Evolutionary conservation across 2,888 invertebrate species (phyloP).

Genomic region (Hirudinaria manillensis): DNA sequence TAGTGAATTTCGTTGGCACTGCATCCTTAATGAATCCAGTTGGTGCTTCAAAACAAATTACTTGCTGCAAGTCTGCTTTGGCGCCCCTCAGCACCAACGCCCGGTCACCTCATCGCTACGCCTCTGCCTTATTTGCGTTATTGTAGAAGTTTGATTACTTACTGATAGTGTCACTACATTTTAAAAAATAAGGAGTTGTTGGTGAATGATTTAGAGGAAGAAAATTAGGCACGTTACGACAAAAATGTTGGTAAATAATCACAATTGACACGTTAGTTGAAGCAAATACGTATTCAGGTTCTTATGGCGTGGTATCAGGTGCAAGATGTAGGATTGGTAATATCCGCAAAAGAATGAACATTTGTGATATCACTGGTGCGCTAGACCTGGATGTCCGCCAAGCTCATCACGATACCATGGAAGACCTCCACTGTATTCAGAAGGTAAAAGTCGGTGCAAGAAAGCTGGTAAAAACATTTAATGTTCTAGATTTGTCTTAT

Average conservation of each 20-base stretch:
- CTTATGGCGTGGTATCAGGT: conserved; percentile 7
- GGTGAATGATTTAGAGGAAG: no score
- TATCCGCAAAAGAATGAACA: conserved; percentile 29
- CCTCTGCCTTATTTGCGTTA: no score
- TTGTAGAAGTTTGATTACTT: no score
- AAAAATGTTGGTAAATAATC: neutral
- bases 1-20: no score
- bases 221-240: no score
- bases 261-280: neutral
- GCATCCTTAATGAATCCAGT: no score
- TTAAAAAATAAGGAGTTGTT: no score
- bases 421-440: conserved; percentile 38
- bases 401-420: conserved; percentile 48
- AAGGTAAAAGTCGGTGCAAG: conserved; percentile 14
- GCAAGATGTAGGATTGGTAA: conserved; percentile 3
- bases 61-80: no score
- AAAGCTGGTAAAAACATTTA: neutral
- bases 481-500: neutral
- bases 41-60: no score
- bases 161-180: no score
- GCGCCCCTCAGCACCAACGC: no score
- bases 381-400: conserved; percentile 49
- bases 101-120: no score
- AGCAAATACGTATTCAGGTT: neutral
- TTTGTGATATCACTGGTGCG: conserved; percentile 38